Conservation (phyloP, 2,113 vertebrate genomes). For the Acanthisitta chloris region DNA sequence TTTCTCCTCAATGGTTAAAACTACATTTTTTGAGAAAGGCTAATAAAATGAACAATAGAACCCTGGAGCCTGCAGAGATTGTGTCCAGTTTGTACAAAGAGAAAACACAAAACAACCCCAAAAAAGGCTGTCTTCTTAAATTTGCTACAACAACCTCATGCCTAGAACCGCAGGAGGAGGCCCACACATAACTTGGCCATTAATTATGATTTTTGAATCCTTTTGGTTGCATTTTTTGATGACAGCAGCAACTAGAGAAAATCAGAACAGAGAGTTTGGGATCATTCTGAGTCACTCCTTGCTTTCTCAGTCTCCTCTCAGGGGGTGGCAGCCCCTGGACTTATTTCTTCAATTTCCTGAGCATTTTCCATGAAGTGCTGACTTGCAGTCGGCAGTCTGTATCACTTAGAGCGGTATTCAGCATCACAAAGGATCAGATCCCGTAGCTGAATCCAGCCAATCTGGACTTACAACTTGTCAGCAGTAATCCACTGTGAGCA, state of each 20-base stretch:
- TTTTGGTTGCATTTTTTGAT: neutral
- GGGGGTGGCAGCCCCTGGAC: neutral
- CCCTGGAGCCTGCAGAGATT: conserved; percentile 5
- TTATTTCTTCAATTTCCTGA: conserved; percentile 6
- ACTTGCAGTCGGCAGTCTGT: conserved; percentile 13
- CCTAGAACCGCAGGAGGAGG: neutral
- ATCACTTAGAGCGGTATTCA: conserved; percentile 4
- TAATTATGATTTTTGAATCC: neutral
- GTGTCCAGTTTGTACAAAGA: neutral
- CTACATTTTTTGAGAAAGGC: conserved; percentile 18
- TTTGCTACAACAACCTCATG: conserved; percentile 1
- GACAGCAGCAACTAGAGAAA: conserved; percentile 10
- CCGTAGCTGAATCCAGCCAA: neutral
- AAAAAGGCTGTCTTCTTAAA: conserved; percentile 5
- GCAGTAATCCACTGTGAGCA: conserved; percentile 8
- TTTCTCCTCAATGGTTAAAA: conserved; percentile 43
- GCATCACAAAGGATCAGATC: conserved; percentile 47
- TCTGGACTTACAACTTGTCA: conserved; percentile 46
- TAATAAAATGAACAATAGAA: conserved; percentile 60
- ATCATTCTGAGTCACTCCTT: neutral
- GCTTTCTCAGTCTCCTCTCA: neutral
- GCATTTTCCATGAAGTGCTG: conserved; percentile 20
- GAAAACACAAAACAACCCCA: neutral
- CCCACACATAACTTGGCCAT: neutral
- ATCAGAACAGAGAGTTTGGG: neutral